Evolutionary conservation across 35 echinoderm and acorn worm genomes (phyloP).

Genomic region (Apostichopus japonicus): DNA sequence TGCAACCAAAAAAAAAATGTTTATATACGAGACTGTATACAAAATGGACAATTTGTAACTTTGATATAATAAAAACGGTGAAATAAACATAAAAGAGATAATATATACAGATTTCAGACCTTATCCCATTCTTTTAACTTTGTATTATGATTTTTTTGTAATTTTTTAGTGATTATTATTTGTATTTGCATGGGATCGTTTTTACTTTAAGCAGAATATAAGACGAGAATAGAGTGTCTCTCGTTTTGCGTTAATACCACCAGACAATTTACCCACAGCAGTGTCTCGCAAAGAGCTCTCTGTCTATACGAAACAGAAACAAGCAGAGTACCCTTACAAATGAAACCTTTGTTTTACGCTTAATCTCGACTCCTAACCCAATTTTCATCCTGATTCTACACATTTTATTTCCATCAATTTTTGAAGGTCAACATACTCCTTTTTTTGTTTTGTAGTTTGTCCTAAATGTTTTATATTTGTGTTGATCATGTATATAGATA

Average conservation of each 20-base stretch:
- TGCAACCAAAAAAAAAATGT: not conserved
- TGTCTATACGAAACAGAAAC: too few species aligned
- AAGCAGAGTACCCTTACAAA: too few species aligned
- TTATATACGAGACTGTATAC: not conserved
- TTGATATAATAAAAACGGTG: not conserved
- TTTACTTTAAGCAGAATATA: too few species aligned
- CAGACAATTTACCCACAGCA: too few species aligned
- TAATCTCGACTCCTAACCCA: not conserved
- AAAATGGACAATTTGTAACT: constrained; percentile 24
- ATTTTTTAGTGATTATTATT: too few species aligned
- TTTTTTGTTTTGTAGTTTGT: not conserved
- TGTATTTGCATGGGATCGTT: too few species aligned
- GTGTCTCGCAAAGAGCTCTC: too few species aligned
- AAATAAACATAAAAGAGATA: not conserved
- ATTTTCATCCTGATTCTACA: not conserved
- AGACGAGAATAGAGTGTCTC: too few species aligned
- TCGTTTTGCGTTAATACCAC: too few species aligned
- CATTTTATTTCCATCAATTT: not conserved
- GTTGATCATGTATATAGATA: not conserved
- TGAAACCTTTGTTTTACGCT: too few species aligned
- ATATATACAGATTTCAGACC: constrained; percentile 40
- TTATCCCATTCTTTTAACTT: not conserved
- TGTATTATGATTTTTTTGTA: too few species aligned
- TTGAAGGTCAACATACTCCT: not conserved
- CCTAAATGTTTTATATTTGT: not conserved